A percentile compares a stretch with the other conserved stretches of the same genome.
Evolutionary conservation across 1,140 invertebrate genomes (phyloP).

Genomic region (Coelopa frigida): DNA sequence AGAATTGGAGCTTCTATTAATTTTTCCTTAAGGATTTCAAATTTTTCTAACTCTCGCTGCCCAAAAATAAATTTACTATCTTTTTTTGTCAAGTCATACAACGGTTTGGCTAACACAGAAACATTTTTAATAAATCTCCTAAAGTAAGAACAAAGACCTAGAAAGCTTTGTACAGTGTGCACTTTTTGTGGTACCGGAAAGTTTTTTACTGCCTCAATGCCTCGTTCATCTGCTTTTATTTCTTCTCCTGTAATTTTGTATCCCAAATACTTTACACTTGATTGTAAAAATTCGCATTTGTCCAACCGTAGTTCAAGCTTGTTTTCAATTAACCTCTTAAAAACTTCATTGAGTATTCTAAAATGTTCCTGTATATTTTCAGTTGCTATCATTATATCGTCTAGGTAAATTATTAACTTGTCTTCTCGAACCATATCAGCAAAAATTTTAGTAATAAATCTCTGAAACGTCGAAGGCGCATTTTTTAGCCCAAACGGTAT

Average conservation of each 20-base stretch:
- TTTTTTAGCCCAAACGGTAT: constrained; percentile 29
- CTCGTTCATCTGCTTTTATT: constrained; percentile 15
- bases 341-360: constrained; percentile 15
- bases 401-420: constrained; percentile 15
- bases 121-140: constrained; percentile 10
- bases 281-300: constrained; percentile 19
- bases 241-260: constrained; percentile 14
- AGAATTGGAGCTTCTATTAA: constrained; percentile 1
- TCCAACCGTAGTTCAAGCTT: constrained; percentile 17
- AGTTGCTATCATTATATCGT: constrained; percentile 20
- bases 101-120: constrained; percentile 11
- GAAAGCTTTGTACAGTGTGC: constrained; percentile 2
- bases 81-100: constrained; percentile 9
- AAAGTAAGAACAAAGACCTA: constrained; percentile 11
- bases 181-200: constrained; percentile 10
- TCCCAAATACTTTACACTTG: constrained; percentile 16
- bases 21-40: constrained; percentile 3
- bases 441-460: constrained; percentile 21
- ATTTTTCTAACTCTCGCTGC: background rate
- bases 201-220: constrained; percentile 5
- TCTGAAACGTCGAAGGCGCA: constrained; percentile 20
- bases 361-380: constrained; percentile 16
- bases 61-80: constrained; percentile 7
- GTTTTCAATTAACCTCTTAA: constrained; percentile 12
- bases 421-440: constrained; percentile 1